A percentile compares a stretch with the other conserved stretches of the same genome.
Evolutionary conservation across 2,888 invertebrate genomes (phyloP).

Genomic region (Amblyjoppa fuscipennis): DNA sequence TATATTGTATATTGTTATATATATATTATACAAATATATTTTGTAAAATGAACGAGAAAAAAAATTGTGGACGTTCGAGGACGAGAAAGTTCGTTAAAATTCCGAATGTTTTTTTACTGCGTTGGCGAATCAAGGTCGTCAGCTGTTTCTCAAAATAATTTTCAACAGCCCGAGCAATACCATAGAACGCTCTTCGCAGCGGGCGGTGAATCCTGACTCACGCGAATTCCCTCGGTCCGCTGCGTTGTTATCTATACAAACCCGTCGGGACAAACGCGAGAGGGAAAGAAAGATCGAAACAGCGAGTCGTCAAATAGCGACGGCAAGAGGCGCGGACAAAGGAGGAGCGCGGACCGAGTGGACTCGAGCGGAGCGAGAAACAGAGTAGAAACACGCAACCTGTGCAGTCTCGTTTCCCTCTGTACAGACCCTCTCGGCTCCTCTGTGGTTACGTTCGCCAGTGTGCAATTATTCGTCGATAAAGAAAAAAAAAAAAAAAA

Average conservation of each 20-base stretch:
- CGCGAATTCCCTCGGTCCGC: background rate
- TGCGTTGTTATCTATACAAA: background rate
- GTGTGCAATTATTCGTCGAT: conserved; percentile 58
- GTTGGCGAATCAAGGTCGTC: no score
- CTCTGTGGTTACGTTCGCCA: conserved; percentile 4
- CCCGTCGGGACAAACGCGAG: conserved; percentile 2
- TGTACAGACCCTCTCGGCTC: background rate
- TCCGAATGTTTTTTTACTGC: no score
- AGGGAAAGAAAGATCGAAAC: conserved; percentile 2
- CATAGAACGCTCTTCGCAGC: background rate
- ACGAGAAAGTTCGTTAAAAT: no score
- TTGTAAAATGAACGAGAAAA: no score
- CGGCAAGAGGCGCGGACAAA: background rate
- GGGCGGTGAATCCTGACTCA: background rate
- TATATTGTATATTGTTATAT: no score
- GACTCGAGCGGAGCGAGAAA: background rate
- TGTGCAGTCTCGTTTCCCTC: conserved; percentile 20
- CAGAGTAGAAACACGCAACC: conserved; percentile 18
- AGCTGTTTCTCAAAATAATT: no score
- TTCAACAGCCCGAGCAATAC: no score
- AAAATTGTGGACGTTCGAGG: no score
- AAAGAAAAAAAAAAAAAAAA: conserved; percentile 32
- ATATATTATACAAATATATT: no score
- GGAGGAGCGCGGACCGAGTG: background rate
- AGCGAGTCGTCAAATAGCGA: conserved; percentile 17